Conservation (phyloP, 2,113 vertebrate species). For the Hypomesus transpacificus region DNA sequence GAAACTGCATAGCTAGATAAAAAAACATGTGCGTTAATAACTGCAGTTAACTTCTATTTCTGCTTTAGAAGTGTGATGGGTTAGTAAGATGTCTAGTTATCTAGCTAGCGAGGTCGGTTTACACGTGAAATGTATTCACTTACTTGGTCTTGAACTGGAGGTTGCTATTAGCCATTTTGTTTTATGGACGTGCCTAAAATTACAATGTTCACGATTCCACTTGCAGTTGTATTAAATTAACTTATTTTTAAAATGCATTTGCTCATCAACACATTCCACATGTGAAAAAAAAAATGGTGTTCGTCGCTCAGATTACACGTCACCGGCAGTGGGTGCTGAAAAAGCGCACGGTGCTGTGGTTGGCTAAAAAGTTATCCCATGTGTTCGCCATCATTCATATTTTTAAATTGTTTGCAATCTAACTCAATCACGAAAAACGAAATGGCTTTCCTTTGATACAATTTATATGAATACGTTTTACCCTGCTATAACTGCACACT, state of each 20-base stretch:
- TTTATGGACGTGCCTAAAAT: not conserved
- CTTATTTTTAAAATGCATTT: slow-evolving; percentile 46
- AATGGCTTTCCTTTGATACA: too few relatives aligned
- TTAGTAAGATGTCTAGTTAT: not conserved
- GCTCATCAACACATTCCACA: slow-evolving; percentile 48
- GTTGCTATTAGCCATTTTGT: slow-evolving; percentile 59
- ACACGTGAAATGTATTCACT: slow-evolving; percentile 30
- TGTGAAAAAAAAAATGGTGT: slow-evolving; percentile 33
- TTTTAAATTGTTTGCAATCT: not conserved
- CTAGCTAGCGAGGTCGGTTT: slow-evolving; percentile 18
- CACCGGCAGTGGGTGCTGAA: slow-evolving; percentile 4
- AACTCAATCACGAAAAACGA: too few relatives aligned
- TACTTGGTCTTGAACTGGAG: slow-evolving; percentile 75
- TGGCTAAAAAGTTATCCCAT: slow-evolving; percentile 24
- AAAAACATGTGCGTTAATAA: not conserved
- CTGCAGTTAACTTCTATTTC: not conserved
- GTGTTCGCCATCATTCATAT: not conserved
- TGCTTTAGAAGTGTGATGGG: not conserved
- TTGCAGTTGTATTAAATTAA: not conserved
- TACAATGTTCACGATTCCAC: not conserved
- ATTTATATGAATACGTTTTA: too few relatives aligned
- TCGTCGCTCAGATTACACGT: slow-evolving; percentile 56
- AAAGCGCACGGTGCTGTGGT: slow-evolving; percentile 35
- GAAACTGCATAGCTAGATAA: slow-evolving; percentile 79
- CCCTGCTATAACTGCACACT: too few relatives aligned